Percentiles rank a stretch among this genome's conserved stretches.
Evolutionary conservation across 2,113 vertebrate genomes (phyloP).

Genomic region (Corythornis madagascariensis): DNA sequence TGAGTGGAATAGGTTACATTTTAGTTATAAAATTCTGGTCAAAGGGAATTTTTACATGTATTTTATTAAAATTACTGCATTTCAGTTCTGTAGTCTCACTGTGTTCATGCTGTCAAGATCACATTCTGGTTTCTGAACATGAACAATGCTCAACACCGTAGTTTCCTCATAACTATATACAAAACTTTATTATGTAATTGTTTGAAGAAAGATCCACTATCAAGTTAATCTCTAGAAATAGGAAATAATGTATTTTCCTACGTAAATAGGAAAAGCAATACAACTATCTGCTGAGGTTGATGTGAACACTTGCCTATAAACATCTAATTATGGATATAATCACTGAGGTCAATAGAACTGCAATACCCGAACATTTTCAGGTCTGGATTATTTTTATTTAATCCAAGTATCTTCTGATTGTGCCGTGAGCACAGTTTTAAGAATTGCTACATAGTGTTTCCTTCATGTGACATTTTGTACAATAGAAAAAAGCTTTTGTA

Average conservation of each 20-base stretch:
- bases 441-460: background rate
- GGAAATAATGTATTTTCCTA: too few relatives aligned
- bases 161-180: background rate
- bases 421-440: background rate
- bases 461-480: background rate
- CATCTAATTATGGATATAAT: background rate
- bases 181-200: background rate
- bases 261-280: background rate
- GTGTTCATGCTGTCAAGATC: background rate
- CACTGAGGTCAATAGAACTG: background rate
- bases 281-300: background rate
- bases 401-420: background rate
- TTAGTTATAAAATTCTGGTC: background rate
- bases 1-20: background rate
- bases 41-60: background rate
- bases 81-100: background rate
- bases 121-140: background rate
- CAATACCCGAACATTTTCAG: background rate
- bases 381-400: background rate
- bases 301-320: background rate
- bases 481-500: background rate
- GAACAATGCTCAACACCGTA: background rate
- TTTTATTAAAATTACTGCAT: background rate
- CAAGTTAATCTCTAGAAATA: background rate
- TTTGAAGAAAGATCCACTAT: background rate